Conservation (phyloP, 2,888 invertebrate genomes). For the Choristoneura rosaceana region DNA sequence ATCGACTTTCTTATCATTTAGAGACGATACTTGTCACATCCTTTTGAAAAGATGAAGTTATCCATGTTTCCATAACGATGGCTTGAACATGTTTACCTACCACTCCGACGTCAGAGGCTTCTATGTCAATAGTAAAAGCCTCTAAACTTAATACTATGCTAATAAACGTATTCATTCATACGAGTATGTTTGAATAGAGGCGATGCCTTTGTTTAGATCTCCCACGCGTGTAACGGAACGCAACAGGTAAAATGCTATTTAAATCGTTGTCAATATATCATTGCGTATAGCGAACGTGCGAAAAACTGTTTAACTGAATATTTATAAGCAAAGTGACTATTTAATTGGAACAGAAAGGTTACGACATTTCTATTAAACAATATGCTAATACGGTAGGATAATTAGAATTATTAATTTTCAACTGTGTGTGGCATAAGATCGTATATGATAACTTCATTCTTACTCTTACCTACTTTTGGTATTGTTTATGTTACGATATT, state of each 20-base stretch:
- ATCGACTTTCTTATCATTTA: slow-evolving; percentile 20
- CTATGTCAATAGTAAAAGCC: slow-evolving; percentile 32
- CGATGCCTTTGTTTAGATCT: slow-evolving; percentile 71
- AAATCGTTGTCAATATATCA: slow-evolving; percentile 44
- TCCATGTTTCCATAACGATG: background rate
- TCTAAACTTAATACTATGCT: slow-evolving; percentile 45
- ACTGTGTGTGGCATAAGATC: background rate
- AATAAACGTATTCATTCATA: slow-evolving; percentile 53
- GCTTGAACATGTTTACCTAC: background rate
- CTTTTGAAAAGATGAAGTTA: background rate
- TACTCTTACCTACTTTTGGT: slow-evolving; percentile 16
- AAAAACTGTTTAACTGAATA: slow-evolving; percentile 51
- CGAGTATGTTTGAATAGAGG: slow-evolving; percentile 60
- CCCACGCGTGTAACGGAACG: slow-evolving; percentile 78
- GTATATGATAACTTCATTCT: background rate
- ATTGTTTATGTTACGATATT: slow-evolving; percentile 7
- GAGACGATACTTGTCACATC: background rate
- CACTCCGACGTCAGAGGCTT: background rate
- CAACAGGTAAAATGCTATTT: slow-evolving; percentile 62
- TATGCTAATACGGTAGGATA: background rate
- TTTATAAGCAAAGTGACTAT: background rate
- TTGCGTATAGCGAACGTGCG: slow-evolving; percentile 54
- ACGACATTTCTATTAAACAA: background rate
- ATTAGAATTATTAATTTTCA: background rate
- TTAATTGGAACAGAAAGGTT: background rate